Percentiles rank a stretch among this genome's conserved stretches.
Conservation (phyloP, 92 coral and sea anemone species). For the Zoanthus sansibaricus region DNA sequence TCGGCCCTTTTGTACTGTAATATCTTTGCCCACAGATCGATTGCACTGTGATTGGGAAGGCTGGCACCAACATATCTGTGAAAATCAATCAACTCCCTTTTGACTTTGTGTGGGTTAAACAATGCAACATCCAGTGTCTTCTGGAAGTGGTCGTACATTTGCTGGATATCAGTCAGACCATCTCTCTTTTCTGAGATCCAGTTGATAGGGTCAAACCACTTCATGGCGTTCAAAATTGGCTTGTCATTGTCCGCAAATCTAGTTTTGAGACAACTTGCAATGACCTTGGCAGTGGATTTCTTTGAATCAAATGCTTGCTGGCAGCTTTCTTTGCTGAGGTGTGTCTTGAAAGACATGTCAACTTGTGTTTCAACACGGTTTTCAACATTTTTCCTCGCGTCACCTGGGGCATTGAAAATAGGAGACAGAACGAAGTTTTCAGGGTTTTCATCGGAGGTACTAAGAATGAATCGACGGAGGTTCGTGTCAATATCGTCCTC, state of each 20-base stretch:
- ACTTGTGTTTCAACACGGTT: constrained; percentile 25
- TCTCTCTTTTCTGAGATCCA: neutral
- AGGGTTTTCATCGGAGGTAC: neutral
- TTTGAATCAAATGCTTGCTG: constrained; percentile 19
- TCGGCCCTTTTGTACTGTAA: too few relatives aligned
- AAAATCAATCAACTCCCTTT: too few relatives aligned
- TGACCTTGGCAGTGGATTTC: constrained; percentile 2
- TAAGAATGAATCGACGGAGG: constrained; percentile 40
- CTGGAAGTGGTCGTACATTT: too few relatives aligned
- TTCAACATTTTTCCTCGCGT: constrained; percentile 15
- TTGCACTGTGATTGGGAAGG: too few relatives aligned
- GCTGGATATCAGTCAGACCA: too few relatives aligned
- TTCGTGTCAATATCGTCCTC: constrained; percentile 32
- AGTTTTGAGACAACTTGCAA: constrained; percentile 4
- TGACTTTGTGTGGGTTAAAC: too few relatives aligned
- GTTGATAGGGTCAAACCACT: constrained; percentile 48
- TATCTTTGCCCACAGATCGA: too few relatives aligned
- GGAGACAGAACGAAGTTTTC: constrained; percentile 1
- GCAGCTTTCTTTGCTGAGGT: constrained; percentile 4
- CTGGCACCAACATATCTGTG: too few relatives aligned
- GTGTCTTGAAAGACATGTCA: constrained; percentile 31
- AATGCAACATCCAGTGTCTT: too few relatives aligned
- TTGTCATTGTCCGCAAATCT: constrained; percentile 31
- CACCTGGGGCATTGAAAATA: constrained; percentile 42
- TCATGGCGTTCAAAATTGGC: constrained; percentile 42